These are phyloP conservation scores for Ichneumoninae sp. DNA, from an alignment of 2,888 invertebrate genomes.

Conservation along the genomic window DNA sequence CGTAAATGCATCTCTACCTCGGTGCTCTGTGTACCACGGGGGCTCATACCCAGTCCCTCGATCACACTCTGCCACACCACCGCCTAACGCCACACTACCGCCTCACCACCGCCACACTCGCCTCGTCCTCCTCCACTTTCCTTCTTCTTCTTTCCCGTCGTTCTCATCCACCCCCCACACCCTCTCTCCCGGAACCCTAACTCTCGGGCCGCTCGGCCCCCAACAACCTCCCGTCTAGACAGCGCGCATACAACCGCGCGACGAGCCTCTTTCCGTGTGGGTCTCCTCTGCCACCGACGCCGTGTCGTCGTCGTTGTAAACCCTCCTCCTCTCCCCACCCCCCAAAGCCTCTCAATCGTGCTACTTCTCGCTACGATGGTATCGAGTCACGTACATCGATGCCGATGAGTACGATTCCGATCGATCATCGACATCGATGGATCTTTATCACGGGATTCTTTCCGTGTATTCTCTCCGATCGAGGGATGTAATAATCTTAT, in stretches of 20 bases:
- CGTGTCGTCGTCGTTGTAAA: not conserved
- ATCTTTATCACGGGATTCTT: not conserved
- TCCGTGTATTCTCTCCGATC: not conserved
- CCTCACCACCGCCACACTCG: constrained; percentile 61
- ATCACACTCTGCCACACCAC: constrained; percentile 52
- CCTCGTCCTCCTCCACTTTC: constrained; percentile 46
- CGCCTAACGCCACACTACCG: constrained; percentile 40
- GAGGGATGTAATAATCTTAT: not conserved
- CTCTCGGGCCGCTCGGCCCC: constrained; percentile 71
- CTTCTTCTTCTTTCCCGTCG: constrained; percentile 34
- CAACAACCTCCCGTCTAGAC: constrained; percentile 82
- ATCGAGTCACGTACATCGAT: constrained; percentile 38
- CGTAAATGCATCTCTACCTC: constrained; percentile 11
- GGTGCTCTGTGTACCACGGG: not conserved
- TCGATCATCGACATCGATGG: not conserved
- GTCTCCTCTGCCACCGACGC: constrained; percentile 24
- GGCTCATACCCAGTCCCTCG: constrained; percentile 48
- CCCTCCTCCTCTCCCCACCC: not conserved
- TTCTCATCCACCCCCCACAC: constrained; percentile 50
- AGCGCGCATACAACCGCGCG: constrained; percentile 76
- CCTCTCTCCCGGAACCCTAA: constrained; percentile 59
- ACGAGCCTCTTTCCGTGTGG: constrained; percentile 46
- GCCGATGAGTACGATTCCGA: not conserved
- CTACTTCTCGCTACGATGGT: constrained; percentile 17
- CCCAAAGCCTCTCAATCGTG: constrained; percentile 11